Base-by-base conservation (phyloP, 2,113 vertebrate species). In the Aptenodytes forsteri region DNA sequence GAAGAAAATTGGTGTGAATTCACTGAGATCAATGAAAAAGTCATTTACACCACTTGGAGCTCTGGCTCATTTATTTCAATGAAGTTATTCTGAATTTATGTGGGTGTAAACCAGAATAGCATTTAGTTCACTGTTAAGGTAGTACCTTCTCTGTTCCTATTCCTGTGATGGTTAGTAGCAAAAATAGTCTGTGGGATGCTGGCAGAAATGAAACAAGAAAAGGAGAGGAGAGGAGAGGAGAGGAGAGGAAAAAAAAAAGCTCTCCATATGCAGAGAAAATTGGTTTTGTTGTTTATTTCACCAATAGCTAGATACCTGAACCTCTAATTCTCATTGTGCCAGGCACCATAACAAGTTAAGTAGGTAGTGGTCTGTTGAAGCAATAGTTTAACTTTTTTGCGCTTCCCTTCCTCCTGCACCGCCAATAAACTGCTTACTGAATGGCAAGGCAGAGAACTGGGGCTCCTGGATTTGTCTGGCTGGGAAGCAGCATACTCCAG, bases 1-100 rank as follows among this genome's bases (percentile, higher is more conserved):
- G 44, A 90, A 75, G 67, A 75, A 83, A 95, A 64, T 55, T 49
- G 29, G 23, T 89, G 34, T 36, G 73, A 61, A 72, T 91, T 90
- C 42, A 44, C 16, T 20, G 19, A 87, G 27, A 55, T 16, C 19
- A 71, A 86, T 71, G 55, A 85, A 58, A 62, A 89, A 75, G n/a
- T 55, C 1, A 3, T 90, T 91, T 83, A 83, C 54, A 90, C 21
- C 7, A 62, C 44, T 61, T 58, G 54, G 44, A 89, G 11, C 56
- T 49, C 27, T 42, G 49, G 40, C 9, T 93, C 40, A 34, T 80
- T 92, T 80, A 47, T 76, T 77, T 93, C 78, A 86, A 13, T 61
- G 21, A 82, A 72, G 15, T 65, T 87, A 42, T 69, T 83, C 75
- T 83, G 46, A 14, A 73, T 85, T 73, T 65, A 32, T 46, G 22